Base-by-base conservation (phyloP, 2,113 vertebrate species). In the Bucco capensis region DNA sequence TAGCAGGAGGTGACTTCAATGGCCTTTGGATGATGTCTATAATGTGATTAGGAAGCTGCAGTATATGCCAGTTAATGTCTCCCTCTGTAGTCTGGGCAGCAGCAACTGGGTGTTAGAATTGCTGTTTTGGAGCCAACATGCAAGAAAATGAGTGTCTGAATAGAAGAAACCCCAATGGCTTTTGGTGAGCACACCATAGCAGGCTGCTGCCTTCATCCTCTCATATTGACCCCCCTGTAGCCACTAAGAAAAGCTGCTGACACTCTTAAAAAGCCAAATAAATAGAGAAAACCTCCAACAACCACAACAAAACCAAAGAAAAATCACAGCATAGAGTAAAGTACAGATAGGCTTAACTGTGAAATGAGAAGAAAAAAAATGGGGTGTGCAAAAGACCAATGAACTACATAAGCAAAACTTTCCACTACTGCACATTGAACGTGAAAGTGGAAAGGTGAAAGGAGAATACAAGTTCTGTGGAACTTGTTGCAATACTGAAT, bases 121-220 rank as follows among this genome's bases (percentile, higher is more conserved):
- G 35, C 40, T 69, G 4, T 17, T 85, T 64, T 65, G 49, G 37
- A 86, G 33, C 40, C 53, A 86, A 33, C 3, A 17, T 40, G 3
- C 19, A 53, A 56, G 57, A 28, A 81, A 83, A 8, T 40, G 40
- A 27, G 24, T 42, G 37, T 58, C 30, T 56, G 57, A 47, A 47
- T 1, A 56, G 53, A 19, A 71, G 88, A 61, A 60, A 69, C 19
- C 2, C 3, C 19, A 37, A 31, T 3, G 13, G 44, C 21, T 93
- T 61, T 86, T 3, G 0, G 10, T 0, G 1, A 76, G 57, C 35
- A 65, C 14, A 50, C 14, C 10, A 8, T 16, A 42, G 3, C 30
- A 85, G 64, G 38, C 71, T 94, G n/a, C 64, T 66, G 49, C 54
- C 35, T 66, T 82, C 71, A 18, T 65, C 67, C 91, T 50, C 66